Base-by-base conservation (phyloP, 2,797 vertebrate genomes). In the Sebastes diaconus region DNA sequence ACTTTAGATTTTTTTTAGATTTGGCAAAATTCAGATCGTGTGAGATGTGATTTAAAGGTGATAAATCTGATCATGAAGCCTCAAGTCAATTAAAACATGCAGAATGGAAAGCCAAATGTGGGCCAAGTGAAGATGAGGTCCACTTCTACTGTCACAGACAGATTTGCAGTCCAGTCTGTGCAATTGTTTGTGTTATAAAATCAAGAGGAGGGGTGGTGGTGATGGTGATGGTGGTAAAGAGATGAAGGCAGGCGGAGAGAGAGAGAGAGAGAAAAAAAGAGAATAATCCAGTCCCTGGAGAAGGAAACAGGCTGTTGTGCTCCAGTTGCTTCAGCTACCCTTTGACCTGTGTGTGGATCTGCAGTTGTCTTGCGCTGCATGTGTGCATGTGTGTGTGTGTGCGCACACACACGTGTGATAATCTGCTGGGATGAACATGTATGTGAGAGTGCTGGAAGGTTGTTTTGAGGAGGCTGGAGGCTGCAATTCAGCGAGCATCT, bases 271-370 rank as follows among this genome's bases (percentile, higher is more conserved):
- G 32, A 78, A 61, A 36, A 73, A 11, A 11, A 8, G 20, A 67
- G 72, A 86, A 83, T 84, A 90, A 93, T 87, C 80, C 69, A 29
- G 46, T 87, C 90, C 73, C 90, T 24, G 32, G 87, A 90, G 90
- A 88, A 73, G 72, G 80, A 90, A 75, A 75, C 80, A 84, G 68
- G 65, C 87, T 90, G 90, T 81, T 85, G 73, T 90, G 90, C 78
- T 88, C 85, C 85, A 88, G 85, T 90, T 91, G 88, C 88, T 90
- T 81, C 70, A 55, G 84, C 64, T 76, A 7, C 39, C 84, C 89
- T 92, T 87, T 93, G 91, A 92, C 92, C 88, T 55, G 16, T 73
- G 79, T 57, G 85, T 88, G 73, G 72, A 72, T 87, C 68, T 63
- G 55, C 55, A 32, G 39, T 79, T 11, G 39, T 24, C 39, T n/a